Conservation (phyloP, 2,113 vertebrate species). For the Actenoides lindsayi region DNA sequence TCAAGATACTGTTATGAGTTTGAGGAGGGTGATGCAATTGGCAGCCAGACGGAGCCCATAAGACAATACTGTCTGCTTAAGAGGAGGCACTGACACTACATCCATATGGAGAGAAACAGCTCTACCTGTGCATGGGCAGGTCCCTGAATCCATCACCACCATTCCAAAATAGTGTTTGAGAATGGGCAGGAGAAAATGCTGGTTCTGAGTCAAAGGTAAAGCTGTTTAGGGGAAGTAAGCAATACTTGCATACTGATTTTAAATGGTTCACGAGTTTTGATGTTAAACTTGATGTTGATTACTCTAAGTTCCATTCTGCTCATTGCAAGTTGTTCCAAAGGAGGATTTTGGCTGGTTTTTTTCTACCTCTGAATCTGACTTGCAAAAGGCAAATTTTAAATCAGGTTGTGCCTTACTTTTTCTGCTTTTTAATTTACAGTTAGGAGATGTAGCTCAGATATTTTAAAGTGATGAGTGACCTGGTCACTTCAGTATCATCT, state of each 20-base stretch:
- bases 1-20: neutral
- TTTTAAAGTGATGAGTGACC: neutral
- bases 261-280: neutral
- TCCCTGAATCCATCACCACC: neutral
- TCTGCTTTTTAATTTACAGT: neutral
- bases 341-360: accelerated
- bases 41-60: neutral
- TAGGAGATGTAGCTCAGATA: neutral
- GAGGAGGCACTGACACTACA: neutral
- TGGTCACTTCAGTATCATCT: neutral
- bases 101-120: neutral
- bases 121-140: neutral
- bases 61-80: neutral
- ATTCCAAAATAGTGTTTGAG: neutral
- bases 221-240: neutral
- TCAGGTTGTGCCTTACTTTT: neutral
- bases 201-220: neutral
- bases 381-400: neutral
- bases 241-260: neutral
- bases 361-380: neutral
- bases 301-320: neutral
- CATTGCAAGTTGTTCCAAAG: neutral
- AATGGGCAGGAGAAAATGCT: neutral
- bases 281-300: neutral
- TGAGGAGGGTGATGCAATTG: neutral